A percentile compares a stretch with the other conserved stretches of the same genome.
phyloP scores from a whole-genome alignment of 2,797 vertebrate species.

The Hypotaenidia philippensis region DNA sequence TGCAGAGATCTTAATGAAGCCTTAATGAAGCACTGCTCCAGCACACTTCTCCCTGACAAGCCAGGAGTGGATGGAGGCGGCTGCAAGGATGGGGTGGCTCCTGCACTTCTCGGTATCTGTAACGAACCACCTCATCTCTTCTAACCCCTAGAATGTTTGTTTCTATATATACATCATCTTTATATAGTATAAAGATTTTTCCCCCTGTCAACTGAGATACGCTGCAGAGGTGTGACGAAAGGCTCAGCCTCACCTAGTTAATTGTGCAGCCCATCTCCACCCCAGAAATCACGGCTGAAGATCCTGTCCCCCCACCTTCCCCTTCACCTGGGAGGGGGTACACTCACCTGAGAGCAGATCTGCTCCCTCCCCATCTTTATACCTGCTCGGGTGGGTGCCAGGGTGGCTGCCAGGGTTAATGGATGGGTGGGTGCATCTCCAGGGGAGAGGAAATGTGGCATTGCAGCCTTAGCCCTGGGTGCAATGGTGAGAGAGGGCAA shows the following conservation, averaged over 20 bases:
- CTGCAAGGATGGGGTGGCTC: fast-evolving
- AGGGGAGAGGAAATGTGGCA: background rate
- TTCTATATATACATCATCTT: background rate
- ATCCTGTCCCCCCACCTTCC: fast-evolving
- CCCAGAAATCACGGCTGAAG: background rate
- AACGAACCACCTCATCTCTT: background rate
- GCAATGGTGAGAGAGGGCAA: background rate
- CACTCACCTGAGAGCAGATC: fast-evolving
- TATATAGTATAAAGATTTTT: fast-evolving
- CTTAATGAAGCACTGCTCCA: fast-evolving
- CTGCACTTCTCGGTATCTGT: fast-evolving
- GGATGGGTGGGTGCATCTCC: background rate
- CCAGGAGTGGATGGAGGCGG: background rate
- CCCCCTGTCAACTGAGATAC: background rate
- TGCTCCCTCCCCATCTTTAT: background rate
- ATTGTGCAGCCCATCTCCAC: fast-evolving
- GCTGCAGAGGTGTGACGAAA: background rate
- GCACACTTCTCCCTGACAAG: fast-evolving
- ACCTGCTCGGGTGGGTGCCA: background rate
- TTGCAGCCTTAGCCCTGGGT: background rate
- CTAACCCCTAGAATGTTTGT: background rate
- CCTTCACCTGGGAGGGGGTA: fast-evolving
- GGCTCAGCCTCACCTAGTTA: background rate
- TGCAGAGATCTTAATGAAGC: fast-evolving
- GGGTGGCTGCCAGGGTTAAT: fast-evolving